A percentile compares a stretch with the other conserved stretches of the same genome.
These are phyloP conservation scores for Bhutanitis thaidina DNA, from an alignment of 2,888 invertebrate genomes.

Conservation along the genomic window DNA sequence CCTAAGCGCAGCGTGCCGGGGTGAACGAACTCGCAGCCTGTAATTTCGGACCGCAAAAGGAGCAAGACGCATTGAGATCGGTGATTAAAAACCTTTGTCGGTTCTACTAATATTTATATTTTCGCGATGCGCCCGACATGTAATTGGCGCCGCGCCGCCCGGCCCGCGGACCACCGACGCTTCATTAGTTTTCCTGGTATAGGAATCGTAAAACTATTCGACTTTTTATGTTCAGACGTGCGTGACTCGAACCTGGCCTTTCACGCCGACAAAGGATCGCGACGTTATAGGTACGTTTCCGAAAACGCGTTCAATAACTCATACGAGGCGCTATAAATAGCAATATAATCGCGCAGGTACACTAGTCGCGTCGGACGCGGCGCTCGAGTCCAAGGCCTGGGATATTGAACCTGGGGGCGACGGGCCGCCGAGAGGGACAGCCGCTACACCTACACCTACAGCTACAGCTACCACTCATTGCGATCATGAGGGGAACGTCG, in stretches of 20 bases:
- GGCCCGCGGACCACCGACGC: conserved; percentile 56
- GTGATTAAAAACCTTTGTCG: conserved; percentile 81
- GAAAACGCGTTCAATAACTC: conserved; percentile 32
- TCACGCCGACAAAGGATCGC: conserved; percentile 44
- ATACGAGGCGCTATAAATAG: conserved; percentile 51
- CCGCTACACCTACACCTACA: conserved; percentile 70
- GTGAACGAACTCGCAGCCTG: conserved; percentile 76
- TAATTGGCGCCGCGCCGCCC: conserved; percentile 71
- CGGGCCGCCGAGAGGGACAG: conserved; percentile 71
- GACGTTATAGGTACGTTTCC: conserved; percentile 3
- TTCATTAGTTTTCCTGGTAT: conserved; percentile 76
- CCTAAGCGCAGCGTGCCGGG: conserved; percentile 69
- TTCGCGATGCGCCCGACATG: conserved; percentile 76
- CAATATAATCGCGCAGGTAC: conserved; percentile 57
- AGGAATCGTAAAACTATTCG: conserved; percentile 62
- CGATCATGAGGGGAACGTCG: conserved; percentile 73
- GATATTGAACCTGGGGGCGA: conserved; percentile 77
- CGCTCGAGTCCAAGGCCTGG: conserved; percentile 74
- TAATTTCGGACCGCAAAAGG: conserved; percentile 80
- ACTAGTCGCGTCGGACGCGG: conserved; percentile 50
- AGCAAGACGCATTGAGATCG: conserved; percentile 72
- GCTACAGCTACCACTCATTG: conserved; percentile 74
- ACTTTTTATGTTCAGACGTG: conserved; percentile 64
- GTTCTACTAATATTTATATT: conserved; percentile 81
- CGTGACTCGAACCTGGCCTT: conserved; percentile 46